Evolutionary conservation across 1,140 invertebrate species (phyloP).

Genomic region (silkworm (Bombyx mori)): ASM3026992v2 NC_085134.1:3012501-3013000

Average conservation of each 20-base stretch:
- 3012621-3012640: too few relatives aligned
- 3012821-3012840: conserved; percentile 95
- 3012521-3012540: too few relatives aligned
- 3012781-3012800: conserved; percentile 95
- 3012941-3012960: conserved; percentile 95
- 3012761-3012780: conserved; percentile 91
- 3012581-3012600: too few relatives aligned
- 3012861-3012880: conserved; percentile 92
- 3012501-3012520: too few relatives aligned
- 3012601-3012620: too few relatives aligned
- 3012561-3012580: too few relatives aligned
- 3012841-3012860: conserved; percentile 95
- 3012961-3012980: conserved; percentile 80
- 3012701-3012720: neutral
- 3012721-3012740: conserved; percentile 2
- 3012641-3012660: too few relatives aligned
- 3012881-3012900: conserved; percentile 93
- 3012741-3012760: conserved; percentile 92
- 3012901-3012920: conserved; percentile 93
- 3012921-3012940: conserved; percentile 97
- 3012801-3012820: conserved; percentile 95
- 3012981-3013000: neutral
- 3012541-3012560: too few relatives aligned
- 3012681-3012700: too few relatives aligned
- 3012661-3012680: too few relatives aligned